These are phyloP conservation scores for Calameuta idolon DNA, from an alignment of 2,888 invertebrate genomes.

Conservation along the genomic window DNA sequence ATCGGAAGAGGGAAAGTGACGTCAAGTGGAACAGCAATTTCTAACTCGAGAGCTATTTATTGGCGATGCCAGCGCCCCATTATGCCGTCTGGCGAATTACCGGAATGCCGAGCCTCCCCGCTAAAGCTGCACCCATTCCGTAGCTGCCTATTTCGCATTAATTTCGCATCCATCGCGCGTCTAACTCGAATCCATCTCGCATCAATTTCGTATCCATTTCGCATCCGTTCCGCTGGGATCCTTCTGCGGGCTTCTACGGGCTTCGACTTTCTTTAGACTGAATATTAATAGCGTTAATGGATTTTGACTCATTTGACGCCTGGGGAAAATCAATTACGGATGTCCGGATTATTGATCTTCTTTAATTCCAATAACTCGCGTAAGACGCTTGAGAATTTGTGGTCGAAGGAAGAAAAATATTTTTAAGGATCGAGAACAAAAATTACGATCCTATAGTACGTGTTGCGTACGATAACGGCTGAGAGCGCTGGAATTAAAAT, in stretches of 20 bases:
- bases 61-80: neutral
- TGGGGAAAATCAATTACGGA: neutral
- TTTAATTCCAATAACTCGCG: neutral
- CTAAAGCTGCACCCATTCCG: neutral
- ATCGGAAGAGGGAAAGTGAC: neutral
- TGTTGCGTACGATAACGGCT: neutral
- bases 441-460: neutral
- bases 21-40: neutral
- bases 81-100: neutral
- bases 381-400: neutral
- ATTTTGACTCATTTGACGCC: neutral
- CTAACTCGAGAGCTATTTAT: neutral
- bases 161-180: neutral
- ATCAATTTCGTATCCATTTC: neutral
- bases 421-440: neutral
- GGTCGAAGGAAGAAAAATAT: neutral
- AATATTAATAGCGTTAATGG: neutral
- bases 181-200: neutral
- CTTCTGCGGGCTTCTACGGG: neutral
- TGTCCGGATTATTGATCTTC: neutral
- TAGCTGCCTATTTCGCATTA: neutral
- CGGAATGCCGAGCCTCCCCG: neutral
- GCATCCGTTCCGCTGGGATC: neutral
- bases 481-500: neutral
- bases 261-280: neutral